Evolutionary conservation across 2,797 vertebrate species (phyloP), one percentile per base, ranked within the genome.

Genomic region (Cossypha heuglini): DNA sequence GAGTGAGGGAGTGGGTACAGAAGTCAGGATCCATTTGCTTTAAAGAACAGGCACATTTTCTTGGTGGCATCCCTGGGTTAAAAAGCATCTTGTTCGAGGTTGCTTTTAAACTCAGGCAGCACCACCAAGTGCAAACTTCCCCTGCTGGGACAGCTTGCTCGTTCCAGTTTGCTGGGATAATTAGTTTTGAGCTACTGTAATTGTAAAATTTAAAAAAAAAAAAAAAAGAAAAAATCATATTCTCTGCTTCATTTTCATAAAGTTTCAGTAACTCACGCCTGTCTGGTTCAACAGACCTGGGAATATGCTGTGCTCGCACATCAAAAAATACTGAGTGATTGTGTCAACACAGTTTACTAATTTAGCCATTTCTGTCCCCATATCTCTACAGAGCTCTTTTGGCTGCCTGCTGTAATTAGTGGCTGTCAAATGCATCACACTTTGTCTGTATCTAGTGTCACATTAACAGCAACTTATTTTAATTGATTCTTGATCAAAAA

Each of bases 401-500:
- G 76, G 93, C 89, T 96, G 85, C 91, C 90, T 97, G 82, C 76
- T 95, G 97, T 98, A 98, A 98, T 98, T 98, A 98, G 98, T 98
- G 98, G 97, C 98, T 98, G 97, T 97, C 97, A 98, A 97, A 96
- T 90, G 69, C 89, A 95, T 81, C 95, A 97, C 86, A 96, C 86
- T 97, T 97, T 96, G 76, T 93, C 94, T 96, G 15, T 83, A 97
- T 93, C 94, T 94, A 95, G 94, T 97, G 91, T 95, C 97, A 97
- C 93, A 97, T 96, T 97, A 94, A 91, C 95, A 98, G 95, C 97
- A 98, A 97, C 96, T 97, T 96, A 91, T 90, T 97, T 98, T 98
- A 98, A 98, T 97, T 98, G 97, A 98, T 97, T 98, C 97, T 98
- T 81, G 95, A 97, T 97, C 98, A 92, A 96, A 98, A 97, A 97